Conservation (phyloP, 2,113 vertebrate genomes). For the Numenius arquata region DNA sequence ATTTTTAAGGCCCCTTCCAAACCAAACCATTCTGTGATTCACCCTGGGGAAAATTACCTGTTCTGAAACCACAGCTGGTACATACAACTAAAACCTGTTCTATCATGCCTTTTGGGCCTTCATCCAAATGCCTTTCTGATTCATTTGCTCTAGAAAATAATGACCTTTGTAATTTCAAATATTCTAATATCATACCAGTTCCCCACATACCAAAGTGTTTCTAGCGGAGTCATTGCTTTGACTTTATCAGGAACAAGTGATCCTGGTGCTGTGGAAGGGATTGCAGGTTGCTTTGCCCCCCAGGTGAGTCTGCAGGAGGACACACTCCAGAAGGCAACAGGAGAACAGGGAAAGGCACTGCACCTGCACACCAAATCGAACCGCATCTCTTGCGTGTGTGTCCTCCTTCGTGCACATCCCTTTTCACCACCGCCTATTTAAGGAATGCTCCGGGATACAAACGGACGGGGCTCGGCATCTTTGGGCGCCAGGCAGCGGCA, state of each 20-base stretch:
- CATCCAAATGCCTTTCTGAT: rapidly evolving
- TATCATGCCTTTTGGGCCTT: rapidly evolving
- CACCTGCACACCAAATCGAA: rapidly evolving
- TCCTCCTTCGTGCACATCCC: background rate
- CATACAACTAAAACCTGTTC: background rate
- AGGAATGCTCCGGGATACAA: rapidly evolving
- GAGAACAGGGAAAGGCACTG: rapidly evolving
- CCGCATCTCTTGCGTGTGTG: rapidly evolving
- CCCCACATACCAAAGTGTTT: background rate
- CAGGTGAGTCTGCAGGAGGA: background rate
- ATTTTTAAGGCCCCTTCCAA: background rate
- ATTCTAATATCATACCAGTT: background rate
- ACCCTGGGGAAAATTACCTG: background rate
- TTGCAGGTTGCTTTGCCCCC: rapidly evolving
- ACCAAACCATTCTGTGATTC: background rate
- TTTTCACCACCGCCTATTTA: no score
- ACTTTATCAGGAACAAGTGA: background rate
- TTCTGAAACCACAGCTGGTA: background rate
- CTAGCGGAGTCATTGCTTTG: background rate
- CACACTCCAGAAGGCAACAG: rapidly evolving
- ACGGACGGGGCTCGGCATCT: rapidly evolving
- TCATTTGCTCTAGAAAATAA: background rate
- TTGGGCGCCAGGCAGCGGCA: background rate
- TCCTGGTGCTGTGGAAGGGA: rapidly evolving
- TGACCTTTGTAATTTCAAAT: background rate